Evolutionary conservation across 2,797 vertebrate genomes (phyloP), one percentile per base, ranked within the genome.

Genomic region (Ptychobarbus kaznakovi): DNA sequence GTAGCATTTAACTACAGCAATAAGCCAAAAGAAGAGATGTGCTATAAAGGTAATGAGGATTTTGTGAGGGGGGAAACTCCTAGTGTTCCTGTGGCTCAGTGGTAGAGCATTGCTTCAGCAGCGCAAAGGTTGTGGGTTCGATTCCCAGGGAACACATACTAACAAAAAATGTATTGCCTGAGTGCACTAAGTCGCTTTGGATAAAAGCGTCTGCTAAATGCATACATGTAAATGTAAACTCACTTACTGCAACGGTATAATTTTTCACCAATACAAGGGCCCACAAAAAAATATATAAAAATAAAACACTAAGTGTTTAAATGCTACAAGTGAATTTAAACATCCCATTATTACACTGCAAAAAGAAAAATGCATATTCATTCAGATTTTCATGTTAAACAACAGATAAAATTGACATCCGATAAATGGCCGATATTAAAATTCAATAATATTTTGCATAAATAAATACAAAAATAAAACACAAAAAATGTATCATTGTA

Each of bases 1-100:
- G 22, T 40, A 63, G 76, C 32, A 1, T 85, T 80, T 69, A 84
- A 84, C 35, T 70, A 69, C 40, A 56, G 66, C 42, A 80, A 51
- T 65, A 63, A 53, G 6, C 15, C n/a, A 20, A 80, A 28, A 74
- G 32, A 80, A n/a, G 44, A 80, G 44, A 22, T 63, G 15, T 63
- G 4, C 22, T 61, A 42, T 42, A 42, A 61, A 28, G n/a, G 12
- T n/a, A 77, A 40, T 2, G 38, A 20, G 12, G 20, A 12, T 15
- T 51, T 40, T n/a, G 7, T 63, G n/a, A 16, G 35, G 38, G n/a
- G 35, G n/a, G 32, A 32, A 32, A 32, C n/a, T n/a, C n/a, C n/a
- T n/a, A n/a, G n/a, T n/a, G n/a, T n/a, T n/a, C n/a, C n/a, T n/a
- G n/a, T n/a, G n/a, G n/a, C n/a, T n/a, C n/a, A n/a, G n/a, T n/a